A percentile compares a stretch with the other conserved stretches of the same genome.
Evolutionary conservation across 2,113 vertebrate species (phyloP).

Genomic region (Clarias macrocephalus): DNA sequence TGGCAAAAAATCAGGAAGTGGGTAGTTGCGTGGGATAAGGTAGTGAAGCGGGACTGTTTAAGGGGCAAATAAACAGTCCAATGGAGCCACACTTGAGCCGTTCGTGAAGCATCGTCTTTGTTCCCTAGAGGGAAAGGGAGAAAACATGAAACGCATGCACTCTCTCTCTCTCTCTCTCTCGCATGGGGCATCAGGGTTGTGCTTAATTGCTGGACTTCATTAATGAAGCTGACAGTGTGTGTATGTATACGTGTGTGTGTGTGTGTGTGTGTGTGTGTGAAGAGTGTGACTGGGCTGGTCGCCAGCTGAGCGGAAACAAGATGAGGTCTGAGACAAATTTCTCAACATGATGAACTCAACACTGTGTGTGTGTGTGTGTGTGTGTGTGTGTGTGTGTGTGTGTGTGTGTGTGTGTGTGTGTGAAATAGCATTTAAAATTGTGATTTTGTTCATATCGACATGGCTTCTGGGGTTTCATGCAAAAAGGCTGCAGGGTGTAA

Average conservation of each 20-base stretch:
- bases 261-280: constrained; percentile 1
- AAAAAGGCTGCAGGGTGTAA: neutral
- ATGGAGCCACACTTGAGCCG: neutral
- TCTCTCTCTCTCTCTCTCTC: neutral
- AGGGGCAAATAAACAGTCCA: neutral
- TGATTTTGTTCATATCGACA: neutral
- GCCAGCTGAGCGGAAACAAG: constrained; percentile 38
- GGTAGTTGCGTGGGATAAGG: neutral
- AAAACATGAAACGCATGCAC: neutral
- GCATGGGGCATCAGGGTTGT: constrained; percentile 32
- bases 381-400: neutral
- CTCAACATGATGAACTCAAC: constrained; percentile 38
- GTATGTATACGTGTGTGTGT: neutral
- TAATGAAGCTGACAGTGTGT: constrained; percentile 50
- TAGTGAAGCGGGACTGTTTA: constrained; percentile 5
- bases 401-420: constrained; percentile 22
- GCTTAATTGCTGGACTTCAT: constrained; percentile 54
- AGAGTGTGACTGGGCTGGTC: constrained; percentile 34
- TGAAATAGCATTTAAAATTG: constrained; percentile 3
- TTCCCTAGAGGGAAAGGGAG: neutral
- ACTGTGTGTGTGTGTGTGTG: constrained; percentile 2
- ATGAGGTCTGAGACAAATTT: constrained; percentile 46
- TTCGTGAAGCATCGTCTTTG: neutral
- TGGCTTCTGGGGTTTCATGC: neutral
- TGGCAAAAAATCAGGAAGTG: constrained; percentile 8